Evolutionary conservation across 2,113 vertebrate genomes (phyloP), one percentile per base, ranked within the genome.

Genomic region (Bos indicus): DNA sequence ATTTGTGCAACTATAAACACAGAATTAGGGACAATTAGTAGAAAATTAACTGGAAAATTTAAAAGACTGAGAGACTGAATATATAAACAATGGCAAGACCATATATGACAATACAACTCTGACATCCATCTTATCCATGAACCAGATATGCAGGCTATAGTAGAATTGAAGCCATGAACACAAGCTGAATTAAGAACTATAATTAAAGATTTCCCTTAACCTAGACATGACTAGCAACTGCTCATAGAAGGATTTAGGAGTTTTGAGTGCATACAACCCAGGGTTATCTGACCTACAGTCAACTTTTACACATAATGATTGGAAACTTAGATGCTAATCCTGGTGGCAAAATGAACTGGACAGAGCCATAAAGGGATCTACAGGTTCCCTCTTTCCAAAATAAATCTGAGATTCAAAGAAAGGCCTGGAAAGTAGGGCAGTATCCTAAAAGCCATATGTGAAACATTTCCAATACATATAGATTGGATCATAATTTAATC

Each of bases 41-140:
- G 46, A 93, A 93, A 89, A 80, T 43, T 25, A 96, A 93, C 8
- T 62, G 80, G 91, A 78, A 77, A 89, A 91, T 77, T 91, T 91
- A n/a, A 85, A 96, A 88, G 64, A 54, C 14, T 1, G 6, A 85
- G 25, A 54, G 21, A 36, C 33, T 77, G 64, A 64, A 40, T 82
- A 46, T 67, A 56, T 36, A 71, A 80, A 59, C 19, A 89, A 59
- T 77, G 85, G 16, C 25, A n/a, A 54, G 23, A 64, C 5, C 21
- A 16, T 14, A 4, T 9, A n/a, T 33, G 36, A 87, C 23, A 51
- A 2, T 7, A 81, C 36, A 59, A 57, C 21, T 77, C 46, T 71
- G 74, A 71, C 62, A 43, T 28, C 7, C 26, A 13, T 77, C 23
- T 83, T 92, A 13, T 11, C 43, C 28, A 81, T 43, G 26, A 96